phyloP scores from a whole-genome alignment of 2,113 vertebrate species.

The Salvelinus sp. region DNA sequence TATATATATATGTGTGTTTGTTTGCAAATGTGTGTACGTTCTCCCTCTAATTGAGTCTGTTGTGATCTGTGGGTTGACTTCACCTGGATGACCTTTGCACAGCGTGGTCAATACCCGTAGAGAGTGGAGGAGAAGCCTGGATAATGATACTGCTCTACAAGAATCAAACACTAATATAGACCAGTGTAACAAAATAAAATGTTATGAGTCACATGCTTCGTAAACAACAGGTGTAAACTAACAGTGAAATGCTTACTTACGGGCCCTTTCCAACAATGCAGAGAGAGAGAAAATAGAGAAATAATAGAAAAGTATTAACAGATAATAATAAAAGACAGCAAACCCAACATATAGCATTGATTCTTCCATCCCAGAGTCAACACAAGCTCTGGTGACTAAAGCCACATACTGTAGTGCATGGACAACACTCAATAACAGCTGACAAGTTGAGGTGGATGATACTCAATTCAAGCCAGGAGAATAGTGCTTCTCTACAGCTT shows the following conservation, averaged over 20 bases:
- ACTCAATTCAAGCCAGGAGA: neutral
- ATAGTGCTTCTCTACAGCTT: neutral
- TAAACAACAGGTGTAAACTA: no score
- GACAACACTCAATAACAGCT: neutral
- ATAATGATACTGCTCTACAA: neutral
- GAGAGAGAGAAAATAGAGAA: no score
- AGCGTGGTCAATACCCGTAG: constrained; percentile 1
- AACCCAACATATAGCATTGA: no score
- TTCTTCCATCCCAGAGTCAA: no score
- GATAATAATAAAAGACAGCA: no score
- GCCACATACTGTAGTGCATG: neutral
- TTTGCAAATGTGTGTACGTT: neutral
- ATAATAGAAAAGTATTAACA: no score
- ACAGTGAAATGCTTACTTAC: no score
- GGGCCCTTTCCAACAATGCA: no score
- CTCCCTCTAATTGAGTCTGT: constrained; percentile 28
- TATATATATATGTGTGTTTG: neutral
- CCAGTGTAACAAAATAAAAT: no score
- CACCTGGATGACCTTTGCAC: constrained; percentile 15
- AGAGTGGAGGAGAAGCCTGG: neutral
- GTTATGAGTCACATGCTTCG: no score
- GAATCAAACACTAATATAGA: neutral
- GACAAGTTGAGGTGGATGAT: neutral
- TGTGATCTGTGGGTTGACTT: constrained; percentile 28
- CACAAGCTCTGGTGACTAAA: no score